Evolutionary conservation across 2,113 vertebrate genomes (phyloP).

Genomic region (Heterotilapia buettikoferi): DNA sequence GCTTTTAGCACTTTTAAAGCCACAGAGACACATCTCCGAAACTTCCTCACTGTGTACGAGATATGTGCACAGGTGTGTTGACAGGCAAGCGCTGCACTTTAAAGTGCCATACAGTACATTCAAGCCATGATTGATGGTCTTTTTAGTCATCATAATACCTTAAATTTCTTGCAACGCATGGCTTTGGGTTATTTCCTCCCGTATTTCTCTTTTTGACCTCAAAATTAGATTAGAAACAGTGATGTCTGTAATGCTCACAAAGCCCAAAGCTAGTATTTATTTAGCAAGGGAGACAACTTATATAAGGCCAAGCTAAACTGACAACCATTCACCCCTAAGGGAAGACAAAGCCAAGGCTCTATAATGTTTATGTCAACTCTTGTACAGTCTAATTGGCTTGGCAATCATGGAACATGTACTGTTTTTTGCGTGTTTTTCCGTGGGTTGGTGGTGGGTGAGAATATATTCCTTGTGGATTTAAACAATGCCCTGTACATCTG

Average conservation of each 20-base stretch:
- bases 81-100: not conserved
- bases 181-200: conserved; percentile 29
- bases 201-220: not conserved
- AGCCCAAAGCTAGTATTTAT: conserved; percentile 41
- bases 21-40: not conserved
- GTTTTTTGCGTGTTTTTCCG: not conserved
- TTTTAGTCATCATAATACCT: not conserved
- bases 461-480: conserved; percentile 4
- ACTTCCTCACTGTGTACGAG: not conserved
- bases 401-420: conserved; percentile 1
- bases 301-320: conserved; percentile 7
- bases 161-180: not conserved
- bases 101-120: not conserved
- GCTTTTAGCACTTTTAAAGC: conserved; percentile 45
- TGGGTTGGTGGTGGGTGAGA: not conserved
- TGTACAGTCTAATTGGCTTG: conserved; percentile 32
- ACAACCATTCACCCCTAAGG: conserved; percentile 2
- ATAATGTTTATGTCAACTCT: conserved; percentile 25
- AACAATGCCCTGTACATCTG: conserved; percentile 22
- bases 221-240: conserved; percentile 43
- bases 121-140: not conserved
- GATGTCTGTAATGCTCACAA: conserved; percentile 13
- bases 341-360: conserved; percentile 2
- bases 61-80: not conserved
- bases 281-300: conserved; percentile 32